Evolutionary conservation across 1,140 invertebrate genomes (phyloP).

Genomic region (Bombus soroeensis): DNA sequence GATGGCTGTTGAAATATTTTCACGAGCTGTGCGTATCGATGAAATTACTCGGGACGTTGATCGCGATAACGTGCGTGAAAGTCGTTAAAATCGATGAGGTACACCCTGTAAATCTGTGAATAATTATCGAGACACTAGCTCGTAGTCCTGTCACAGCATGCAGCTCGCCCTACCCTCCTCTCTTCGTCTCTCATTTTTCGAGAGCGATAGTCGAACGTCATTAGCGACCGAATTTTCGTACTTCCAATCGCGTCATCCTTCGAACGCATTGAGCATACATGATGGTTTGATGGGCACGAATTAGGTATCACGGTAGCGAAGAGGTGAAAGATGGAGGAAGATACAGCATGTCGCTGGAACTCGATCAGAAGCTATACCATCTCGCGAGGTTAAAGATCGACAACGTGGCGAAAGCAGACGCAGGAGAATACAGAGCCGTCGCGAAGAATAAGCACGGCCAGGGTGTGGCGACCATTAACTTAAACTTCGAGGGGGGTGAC

Average conservation of each 20-base stretch:
- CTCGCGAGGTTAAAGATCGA: conserved; percentile 92
- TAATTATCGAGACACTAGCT: neutral
- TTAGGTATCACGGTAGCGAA: conserved; percentile 93
- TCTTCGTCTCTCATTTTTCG: neutral
- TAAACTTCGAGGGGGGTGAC: conserved; percentile 96
- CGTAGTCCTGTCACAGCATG: conserved; percentile 16
- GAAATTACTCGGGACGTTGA: too few relatives aligned
- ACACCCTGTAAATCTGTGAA: neutral
- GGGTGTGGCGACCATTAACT: conserved; percentile 96
- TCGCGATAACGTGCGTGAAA: neutral
- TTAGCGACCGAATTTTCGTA: neutral
- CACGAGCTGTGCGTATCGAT: too few relatives aligned
- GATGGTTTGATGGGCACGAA: conserved; percentile 51
- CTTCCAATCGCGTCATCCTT: conserved; percentile 30
- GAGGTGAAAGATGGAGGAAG: conserved; percentile 90
- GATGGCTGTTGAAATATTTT: too few relatives aligned
- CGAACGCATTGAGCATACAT: conserved; percentile 26
- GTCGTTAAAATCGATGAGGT: neutral
- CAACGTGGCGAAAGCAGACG: conserved; percentile 92
- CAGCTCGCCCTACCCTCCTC: neutral
- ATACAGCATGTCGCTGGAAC: conserved; percentile 90
- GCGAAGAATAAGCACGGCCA: conserved; percentile 96
- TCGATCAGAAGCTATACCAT: conserved; percentile 95
- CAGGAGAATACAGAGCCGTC: conserved; percentile 96
- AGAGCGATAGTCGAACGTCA: neutral